These are phyloP conservation scores for Paralichthys olivaceus DNA, from an alignment of 2,113 vertebrate genomes.

Conservation along the genomic window DNA sequence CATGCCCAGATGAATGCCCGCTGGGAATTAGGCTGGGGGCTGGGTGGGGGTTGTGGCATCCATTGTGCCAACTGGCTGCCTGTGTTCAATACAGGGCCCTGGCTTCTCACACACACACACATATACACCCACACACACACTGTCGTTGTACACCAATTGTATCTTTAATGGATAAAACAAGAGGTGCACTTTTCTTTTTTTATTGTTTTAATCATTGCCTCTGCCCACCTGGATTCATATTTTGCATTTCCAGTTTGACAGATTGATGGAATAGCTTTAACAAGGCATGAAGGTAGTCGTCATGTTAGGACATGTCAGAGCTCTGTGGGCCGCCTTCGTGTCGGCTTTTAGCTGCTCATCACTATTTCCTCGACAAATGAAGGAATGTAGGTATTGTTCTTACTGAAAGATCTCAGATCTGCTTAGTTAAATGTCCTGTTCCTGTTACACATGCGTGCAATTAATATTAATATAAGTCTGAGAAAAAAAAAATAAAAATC, in stretches of 20 bases:
- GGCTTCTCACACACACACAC: conserved; percentile 57
- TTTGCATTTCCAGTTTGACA: conserved; percentile 65
- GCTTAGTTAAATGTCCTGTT: neutral
- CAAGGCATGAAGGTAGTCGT: conserved; percentile 52
- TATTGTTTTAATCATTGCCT: conserved; percentile 29
- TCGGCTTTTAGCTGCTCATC: conserved; percentile 52
- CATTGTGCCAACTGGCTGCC: conserved; percentile 78
- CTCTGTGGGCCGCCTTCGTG: conserved; percentile 25
- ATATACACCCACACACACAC: conserved; percentile 27
- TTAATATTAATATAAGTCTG: neutral
- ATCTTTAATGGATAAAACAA: conserved; percentile 36
- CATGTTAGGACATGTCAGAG: conserved; percentile 67
- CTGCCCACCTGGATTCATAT: conserved; percentile 53
- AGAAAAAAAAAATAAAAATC: neutral
- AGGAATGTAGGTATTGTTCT: conserved; percentile 2
- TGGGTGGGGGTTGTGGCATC: conserved; percentile 68
- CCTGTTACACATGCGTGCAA: neutral
- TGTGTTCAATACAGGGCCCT: conserved; percentile 64
- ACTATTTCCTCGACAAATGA: conserved; percentile 3
- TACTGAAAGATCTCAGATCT: neutral
- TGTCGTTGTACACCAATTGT: conserved; percentile 35
- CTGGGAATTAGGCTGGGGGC: conserved; percentile 72
- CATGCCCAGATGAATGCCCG: conserved; percentile 81
- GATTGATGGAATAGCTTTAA: conserved; percentile 59
- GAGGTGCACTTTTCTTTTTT: conserved; percentile 19